phyloP scores from a whole-genome alignment of 2,888 invertebrate species.

The Tigriopus californicus region DNA sequence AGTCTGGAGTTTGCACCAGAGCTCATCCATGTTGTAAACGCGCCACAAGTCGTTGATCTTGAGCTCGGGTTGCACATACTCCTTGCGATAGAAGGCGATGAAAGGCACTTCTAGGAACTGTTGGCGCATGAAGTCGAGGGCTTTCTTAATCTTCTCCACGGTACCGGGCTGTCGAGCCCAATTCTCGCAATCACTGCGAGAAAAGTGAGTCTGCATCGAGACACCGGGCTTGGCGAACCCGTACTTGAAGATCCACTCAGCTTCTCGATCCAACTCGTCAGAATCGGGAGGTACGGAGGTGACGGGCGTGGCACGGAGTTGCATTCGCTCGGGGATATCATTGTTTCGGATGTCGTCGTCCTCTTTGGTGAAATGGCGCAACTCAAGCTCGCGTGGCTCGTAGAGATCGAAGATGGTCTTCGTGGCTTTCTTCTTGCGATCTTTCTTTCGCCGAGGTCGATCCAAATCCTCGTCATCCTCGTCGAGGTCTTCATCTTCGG shows the following conservation, averaged over 20 bases:
- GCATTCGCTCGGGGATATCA: conserved; percentile 79
- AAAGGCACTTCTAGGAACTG: conserved; percentile 92
- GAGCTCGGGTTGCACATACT: conserved; percentile 83
- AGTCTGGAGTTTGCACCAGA: conserved; percentile 33
- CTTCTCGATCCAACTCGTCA: conserved; percentile 75
- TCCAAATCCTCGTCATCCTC: conserved; percentile 53
- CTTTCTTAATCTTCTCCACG: conserved; percentile 76
- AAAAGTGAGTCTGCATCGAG: conserved; percentile 41
- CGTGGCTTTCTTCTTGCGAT: conserved; percentile 52
- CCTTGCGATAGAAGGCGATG: conserved; percentile 94
- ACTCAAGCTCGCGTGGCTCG: conserved; percentile 89
- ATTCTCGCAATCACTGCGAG: conserved; percentile 7
- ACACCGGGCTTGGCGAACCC: conserved; percentile 58
- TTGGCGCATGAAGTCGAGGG: conserved; percentile 85
- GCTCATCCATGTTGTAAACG: conserved; percentile 86
- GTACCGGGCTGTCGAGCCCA: conserved; percentile 15
- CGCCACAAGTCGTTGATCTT: conserved; percentile 85
- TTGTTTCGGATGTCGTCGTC: conserved; percentile 76
- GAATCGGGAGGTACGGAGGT: conserved; percentile 42
- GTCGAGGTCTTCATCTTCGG: conserved; percentile 53
- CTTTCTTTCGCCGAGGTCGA: conserved; percentile 48
- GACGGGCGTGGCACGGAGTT: conserved; percentile 44
- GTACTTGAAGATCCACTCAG: conserved; percentile 91
- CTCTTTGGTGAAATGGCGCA: conserved; percentile 82
- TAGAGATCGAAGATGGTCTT: conserved; percentile 79